Conservation (phyloP, 2,113 vertebrate species). For the Dasypus novemcinctus region DNA sequence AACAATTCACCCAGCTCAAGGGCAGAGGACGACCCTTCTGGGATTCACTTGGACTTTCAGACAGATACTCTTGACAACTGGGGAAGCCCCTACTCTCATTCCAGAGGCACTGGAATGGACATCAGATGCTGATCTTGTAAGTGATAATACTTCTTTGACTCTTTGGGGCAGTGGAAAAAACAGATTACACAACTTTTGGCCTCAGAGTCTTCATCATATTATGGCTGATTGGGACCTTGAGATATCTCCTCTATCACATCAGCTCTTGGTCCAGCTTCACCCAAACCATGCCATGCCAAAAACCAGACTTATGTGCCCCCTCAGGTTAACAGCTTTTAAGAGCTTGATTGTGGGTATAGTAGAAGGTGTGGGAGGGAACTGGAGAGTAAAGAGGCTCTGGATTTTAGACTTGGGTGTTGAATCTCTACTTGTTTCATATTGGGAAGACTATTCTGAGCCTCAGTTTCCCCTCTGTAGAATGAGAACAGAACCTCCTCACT, state of each 20-base stretch:
- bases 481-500: not conserved
- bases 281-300: not conserved
- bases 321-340: not conserved
- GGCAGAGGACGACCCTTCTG: not conserved
- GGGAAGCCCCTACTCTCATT: not conserved
- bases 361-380: not conserved
- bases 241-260: not conserved
- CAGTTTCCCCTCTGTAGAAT: not conserved
- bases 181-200: not conserved
- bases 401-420: not conserved
- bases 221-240: not conserved
- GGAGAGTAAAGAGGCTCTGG: not conserved
- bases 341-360: not conserved
- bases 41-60: not conserved
- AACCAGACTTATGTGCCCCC: not conserved
- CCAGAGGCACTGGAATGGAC: not conserved
- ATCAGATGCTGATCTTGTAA: not conserved
- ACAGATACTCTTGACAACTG: not conserved
- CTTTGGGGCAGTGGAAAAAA: not conserved
- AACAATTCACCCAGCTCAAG: not conserved
- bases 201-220: not conserved
- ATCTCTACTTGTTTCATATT: not conserved
- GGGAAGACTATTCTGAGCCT: not conserved
- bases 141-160: not conserved
- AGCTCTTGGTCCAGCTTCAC: not conserved